Evolutionary conservation across 2,113 vertebrate genomes (phyloP).

Genomic region (Dipodomys ordii): DNA sequence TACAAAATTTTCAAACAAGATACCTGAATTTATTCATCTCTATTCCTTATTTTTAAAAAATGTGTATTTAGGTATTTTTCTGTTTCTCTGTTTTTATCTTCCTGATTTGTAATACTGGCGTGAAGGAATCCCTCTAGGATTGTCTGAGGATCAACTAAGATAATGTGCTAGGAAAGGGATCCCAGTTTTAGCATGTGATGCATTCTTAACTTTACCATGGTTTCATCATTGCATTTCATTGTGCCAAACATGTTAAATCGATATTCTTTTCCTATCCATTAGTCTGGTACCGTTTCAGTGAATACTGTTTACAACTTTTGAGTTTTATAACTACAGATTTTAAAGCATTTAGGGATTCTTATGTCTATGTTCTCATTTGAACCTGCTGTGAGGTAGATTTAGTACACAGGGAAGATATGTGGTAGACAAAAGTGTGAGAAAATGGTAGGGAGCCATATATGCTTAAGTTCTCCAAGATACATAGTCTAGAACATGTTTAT

Average conservation of each 20-base stretch:
- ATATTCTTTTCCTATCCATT: not conserved
- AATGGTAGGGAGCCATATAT: not conserved
- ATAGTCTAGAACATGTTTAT: not conserved
- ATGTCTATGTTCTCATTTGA: not conserved
- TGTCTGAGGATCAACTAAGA: slow-evolving; percentile 8
- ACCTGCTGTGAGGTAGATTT: not conserved
- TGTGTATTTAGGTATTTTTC: not conserved
- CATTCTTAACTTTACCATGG: not conserved
- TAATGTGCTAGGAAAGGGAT: not conserved
- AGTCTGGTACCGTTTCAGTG: not conserved
- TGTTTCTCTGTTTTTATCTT: not conserved
- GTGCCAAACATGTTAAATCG: not conserved
- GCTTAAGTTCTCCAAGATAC: not conserved
- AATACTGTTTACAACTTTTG: not conserved
- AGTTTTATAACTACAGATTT: not conserved
- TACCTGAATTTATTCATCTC: not conserved
- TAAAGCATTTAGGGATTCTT: not conserved
- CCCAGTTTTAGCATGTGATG: not conserved
- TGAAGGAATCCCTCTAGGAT: not conserved
- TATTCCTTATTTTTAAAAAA: not conserved
- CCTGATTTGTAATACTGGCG: not conserved
- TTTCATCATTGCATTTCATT: not conserved
- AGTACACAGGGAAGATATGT: not conserved
- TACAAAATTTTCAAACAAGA: not conserved
- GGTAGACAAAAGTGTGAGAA: not conserved